Evolutionary conservation across 2,797 vertebrate species (phyloP).

Genomic region (Euthynnus affinis): DNA sequence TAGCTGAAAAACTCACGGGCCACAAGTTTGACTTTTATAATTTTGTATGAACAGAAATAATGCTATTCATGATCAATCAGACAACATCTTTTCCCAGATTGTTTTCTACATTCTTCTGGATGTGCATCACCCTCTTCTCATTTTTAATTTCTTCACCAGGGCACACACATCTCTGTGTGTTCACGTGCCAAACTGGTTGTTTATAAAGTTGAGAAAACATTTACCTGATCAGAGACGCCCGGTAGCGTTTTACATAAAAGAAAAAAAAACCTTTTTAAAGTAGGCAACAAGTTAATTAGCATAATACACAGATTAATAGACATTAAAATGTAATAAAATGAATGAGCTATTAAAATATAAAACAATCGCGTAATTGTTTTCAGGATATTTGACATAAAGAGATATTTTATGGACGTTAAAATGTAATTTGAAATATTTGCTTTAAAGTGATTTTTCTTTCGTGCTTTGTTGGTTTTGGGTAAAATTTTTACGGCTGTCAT

Average conservation of each 20-base stretch:
- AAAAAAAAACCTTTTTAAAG: not conserved
- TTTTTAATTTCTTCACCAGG: not conserved
- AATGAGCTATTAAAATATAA: not conserved
- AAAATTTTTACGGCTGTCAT: not conserved
- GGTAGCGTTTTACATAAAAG: not conserved
- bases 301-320: not conserved
- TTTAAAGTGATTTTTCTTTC: not conserved
- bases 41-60: not conserved
- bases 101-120: not conserved
- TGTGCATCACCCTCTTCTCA: slow-evolving; percentile 1
- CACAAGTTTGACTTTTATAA: not conserved
- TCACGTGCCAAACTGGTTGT: not conserved
- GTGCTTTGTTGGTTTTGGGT: not conserved
- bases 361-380: not conserved
- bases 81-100: not conserved
- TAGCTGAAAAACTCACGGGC: not conserved
- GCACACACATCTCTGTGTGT: not conserved
- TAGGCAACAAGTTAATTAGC: not conserved
- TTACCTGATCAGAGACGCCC: not conserved
- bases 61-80: not conserved
- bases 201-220: slow-evolving; percentile 23
- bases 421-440: not conserved
- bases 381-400: not conserved
- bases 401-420: not conserved
- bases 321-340: not conserved